Evolutionary conservation across 2,797 vertebrate genomes (phyloP).

Genomic region (Poeciliopsis paucimaculata): DNA sequence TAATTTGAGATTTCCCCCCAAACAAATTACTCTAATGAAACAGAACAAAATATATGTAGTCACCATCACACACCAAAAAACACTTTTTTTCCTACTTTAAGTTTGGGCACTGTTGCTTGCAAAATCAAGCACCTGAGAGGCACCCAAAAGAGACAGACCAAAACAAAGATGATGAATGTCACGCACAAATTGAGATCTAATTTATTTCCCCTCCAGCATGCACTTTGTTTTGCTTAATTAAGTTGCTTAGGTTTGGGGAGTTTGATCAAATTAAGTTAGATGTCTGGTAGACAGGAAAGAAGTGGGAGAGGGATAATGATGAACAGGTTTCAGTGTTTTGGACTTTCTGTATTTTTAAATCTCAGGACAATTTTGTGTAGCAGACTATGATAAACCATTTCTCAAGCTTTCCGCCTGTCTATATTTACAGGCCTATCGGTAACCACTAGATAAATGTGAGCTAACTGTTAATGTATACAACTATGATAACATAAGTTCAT

Average conservation of each 20-base stretch:
- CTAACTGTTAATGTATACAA: not conserved
- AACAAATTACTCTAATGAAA: constrained; percentile 52
- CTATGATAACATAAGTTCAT: not conserved
- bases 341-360: constrained; percentile 30
- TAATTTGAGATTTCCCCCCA: constrained; percentile 12
- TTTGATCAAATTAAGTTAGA: constrained; percentile 54
- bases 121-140: constrained; percentile 43
- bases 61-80: constrained; percentile 23
- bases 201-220: constrained; percentile 35
- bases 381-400: not conserved
- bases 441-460: not conserved
- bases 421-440: not conserved
- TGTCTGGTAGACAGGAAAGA: constrained; percentile 20
- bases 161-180: constrained; percentile 64
- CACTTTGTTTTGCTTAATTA: constrained; percentile 77
- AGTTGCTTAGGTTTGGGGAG: constrained; percentile 70
- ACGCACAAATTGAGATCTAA: constrained; percentile 56
- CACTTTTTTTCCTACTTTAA: constrained; percentile 13
- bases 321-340: not conserved
- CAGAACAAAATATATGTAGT: constrained; percentile 51
- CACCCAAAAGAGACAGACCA: constrained; percentile 38
- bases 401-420: not conserved
- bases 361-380: not conserved
- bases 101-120: constrained; percentile 17
- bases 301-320: not conserved